Conservation (phyloP, 2,797 vertebrate genomes). For the Pipistrellus kuhlii region DNA sequence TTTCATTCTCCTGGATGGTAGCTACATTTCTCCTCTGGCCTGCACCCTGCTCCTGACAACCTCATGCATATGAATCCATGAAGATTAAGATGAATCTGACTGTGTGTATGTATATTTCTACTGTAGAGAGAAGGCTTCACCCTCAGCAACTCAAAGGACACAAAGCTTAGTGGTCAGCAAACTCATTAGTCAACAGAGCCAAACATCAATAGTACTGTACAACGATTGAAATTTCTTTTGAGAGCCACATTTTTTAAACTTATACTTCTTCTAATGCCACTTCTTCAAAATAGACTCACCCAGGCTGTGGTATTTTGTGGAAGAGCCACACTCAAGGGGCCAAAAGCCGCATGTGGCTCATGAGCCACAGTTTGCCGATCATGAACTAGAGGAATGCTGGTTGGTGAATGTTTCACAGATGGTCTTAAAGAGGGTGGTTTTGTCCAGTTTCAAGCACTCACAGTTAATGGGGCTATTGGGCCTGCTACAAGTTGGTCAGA, state of each 20-base stretch:
- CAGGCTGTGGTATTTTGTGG: no score
- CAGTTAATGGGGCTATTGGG: background rate
- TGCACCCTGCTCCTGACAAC: background rate
- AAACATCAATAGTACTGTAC: no score
- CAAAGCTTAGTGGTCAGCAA: background rate
- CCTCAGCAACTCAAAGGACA: slow-evolving; percentile 16
- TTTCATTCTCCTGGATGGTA: background rate
- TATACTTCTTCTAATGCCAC: no score
- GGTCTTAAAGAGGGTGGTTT: slow-evolving; percentile 11
- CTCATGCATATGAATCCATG: background rate
- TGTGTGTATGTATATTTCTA: background rate
- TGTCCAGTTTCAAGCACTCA: background rate
- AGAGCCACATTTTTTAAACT: no score
- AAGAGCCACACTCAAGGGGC: no score
- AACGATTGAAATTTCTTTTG: no score
- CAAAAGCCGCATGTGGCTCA: no score
- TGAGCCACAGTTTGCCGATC: no score
- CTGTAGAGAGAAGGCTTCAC: background rate
- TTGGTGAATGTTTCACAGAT: background rate
- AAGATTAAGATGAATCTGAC: background rate
- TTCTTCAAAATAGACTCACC: no score
- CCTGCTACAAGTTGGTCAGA: background rate
- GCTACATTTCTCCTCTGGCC: background rate
- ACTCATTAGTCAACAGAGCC: no score
- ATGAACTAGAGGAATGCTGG: background rate